phyloP scores from a whole-genome alignment of 2,113 vertebrate genomes.

The Labrus mixtus region DNA sequence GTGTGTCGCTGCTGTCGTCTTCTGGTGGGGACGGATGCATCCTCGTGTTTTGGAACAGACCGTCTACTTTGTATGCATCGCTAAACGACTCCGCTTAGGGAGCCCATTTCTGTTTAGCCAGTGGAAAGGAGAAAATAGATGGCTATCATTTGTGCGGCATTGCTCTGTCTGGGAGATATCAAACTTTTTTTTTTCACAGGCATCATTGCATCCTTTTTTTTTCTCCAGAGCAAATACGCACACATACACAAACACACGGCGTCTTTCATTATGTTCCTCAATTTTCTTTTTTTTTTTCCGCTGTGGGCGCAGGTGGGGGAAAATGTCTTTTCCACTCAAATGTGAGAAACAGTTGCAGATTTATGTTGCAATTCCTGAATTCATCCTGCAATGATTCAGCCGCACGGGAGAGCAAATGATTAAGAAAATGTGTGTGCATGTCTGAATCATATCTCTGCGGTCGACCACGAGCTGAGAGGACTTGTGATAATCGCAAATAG shows the following conservation, averaged over 20 bases:
- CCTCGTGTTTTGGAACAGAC: constrained; percentile 16
- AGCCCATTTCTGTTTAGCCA: constrained; percentile 74
- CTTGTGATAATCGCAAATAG: constrained; percentile 4
- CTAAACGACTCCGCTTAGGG: constrained; percentile 66
- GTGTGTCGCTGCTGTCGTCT: constrained; percentile 57
- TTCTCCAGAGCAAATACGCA: constrained; percentile 52
- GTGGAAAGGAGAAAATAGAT: constrained; percentile 72
- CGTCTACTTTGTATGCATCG: constrained; percentile 66
- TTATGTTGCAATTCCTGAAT: constrained; percentile 15
- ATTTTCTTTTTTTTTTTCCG: constrained; percentile 42
- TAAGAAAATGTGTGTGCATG: constrained; percentile 7
- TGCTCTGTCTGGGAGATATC: constrained; percentile 64
- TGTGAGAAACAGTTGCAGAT: constrained; percentile 23
- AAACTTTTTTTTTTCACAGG: constrained; percentile 66
- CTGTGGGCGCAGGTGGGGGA: neutral
- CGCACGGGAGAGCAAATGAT: constrained; percentile 23
- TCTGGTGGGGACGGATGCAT: constrained; percentile 18
- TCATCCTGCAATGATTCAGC: constrained; percentile 13
- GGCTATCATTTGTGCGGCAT: constrained; percentile 64
- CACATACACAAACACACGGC: constrained; percentile 18
- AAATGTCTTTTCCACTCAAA: constrained; percentile 9
- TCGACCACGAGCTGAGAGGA: constrained; percentile 7
- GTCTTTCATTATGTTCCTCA: constrained; percentile 46
- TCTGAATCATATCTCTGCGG: neutral
- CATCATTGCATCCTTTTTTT: constrained; percentile 64